A percentile compares a stretch with the other conserved stretches of the same genome.
phyloP scores from a whole-genome alignment of 2,888 invertebrate genomes.

The Carcina quercana region DNA sequence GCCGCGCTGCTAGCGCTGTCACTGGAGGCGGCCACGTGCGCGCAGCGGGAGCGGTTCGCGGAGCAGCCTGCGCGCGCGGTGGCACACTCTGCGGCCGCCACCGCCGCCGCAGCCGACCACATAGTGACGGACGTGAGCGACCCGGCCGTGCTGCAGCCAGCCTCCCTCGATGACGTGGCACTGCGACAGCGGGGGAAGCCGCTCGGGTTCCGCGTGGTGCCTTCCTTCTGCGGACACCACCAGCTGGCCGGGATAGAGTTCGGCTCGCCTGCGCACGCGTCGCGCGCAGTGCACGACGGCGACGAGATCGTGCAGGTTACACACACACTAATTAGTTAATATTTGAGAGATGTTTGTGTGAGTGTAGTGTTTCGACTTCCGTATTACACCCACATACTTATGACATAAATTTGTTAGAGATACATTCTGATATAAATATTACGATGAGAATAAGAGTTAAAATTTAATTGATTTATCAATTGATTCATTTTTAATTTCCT shows the following conservation, averaged over 20 bases:
- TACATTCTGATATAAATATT: too few species aligned
- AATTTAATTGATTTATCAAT: too few species aligned
- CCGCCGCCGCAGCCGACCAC: slow-evolving; percentile 87
- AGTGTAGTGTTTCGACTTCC: too few species aligned
- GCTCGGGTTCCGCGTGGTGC: slow-evolving; percentile 91
- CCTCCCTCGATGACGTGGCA: slow-evolving; percentile 90
- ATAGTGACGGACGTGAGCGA: slow-evolving; percentile 91
- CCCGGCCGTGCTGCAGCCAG: slow-evolving; percentile 93
- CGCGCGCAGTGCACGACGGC: slow-evolving; percentile 94
- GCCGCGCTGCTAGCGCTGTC: slow-evolving; percentile 84
- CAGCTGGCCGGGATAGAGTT: slow-evolving; percentile 93
- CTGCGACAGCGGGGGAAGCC: slow-evolving; percentile 91
- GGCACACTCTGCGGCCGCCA: slow-evolving; percentile 80
- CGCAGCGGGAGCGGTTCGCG: slow-evolving; percentile 93
- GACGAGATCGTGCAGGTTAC: slow-evolving; percentile 87
- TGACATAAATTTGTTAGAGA: too few species aligned
- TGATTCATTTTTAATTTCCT: too few species aligned
- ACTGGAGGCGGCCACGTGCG: slow-evolving; percentile 90
- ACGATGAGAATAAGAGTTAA: too few species aligned
- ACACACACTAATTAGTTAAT: background rate
- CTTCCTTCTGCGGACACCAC: slow-evolving; percentile 83
- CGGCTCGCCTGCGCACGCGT: slow-evolving; percentile 93
- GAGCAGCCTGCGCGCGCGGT: slow-evolving; percentile 89
- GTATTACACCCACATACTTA: too few species aligned
- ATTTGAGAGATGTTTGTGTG: background rate